phyloP scores from a whole-genome alignment of 2,113 vertebrate species.

The Heptranchias perlo region DNA sequence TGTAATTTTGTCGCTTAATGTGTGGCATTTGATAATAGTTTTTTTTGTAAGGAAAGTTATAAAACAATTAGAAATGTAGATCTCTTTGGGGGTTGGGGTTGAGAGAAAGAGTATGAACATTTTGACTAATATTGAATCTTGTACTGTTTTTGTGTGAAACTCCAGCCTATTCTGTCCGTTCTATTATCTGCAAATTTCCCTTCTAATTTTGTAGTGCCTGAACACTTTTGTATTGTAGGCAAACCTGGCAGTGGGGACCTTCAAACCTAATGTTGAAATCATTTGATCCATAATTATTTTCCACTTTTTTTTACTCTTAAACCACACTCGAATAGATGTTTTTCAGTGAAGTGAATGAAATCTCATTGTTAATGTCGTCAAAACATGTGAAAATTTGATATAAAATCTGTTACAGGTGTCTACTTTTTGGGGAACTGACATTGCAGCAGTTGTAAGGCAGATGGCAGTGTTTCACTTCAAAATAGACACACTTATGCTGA shows the following conservation, averaged over 20 bases:
- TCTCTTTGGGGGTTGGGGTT: not conserved
- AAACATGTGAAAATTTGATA: not conserved
- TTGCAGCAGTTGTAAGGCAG: not conserved
- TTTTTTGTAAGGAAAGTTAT: not conserved
- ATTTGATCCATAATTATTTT: not conserved
- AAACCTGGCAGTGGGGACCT: not conserved
- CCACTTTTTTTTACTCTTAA: not conserved
- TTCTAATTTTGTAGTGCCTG: not conserved
- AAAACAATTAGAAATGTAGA: not conserved
- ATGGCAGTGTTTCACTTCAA: constrained; percentile 15
- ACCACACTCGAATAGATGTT: not conserved
- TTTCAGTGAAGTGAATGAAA: not conserved
- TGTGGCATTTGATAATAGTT: constrained; percentile 29
- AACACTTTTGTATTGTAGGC: not conserved
- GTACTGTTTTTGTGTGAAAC: not conserved
- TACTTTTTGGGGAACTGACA: not conserved
- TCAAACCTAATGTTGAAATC: not conserved
- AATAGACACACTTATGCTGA: not conserved
- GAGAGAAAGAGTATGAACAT: not conserved
- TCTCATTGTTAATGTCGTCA: not conserved
- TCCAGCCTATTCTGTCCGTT: not conserved
- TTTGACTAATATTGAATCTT: not conserved
- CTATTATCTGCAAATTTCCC: not conserved
- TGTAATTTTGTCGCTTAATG: constrained; percentile 67
- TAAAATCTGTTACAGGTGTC: not conserved